A percentile compares a stretch with the other conserved stretches of the same genome.
These are phyloP conservation scores for Melitaea cinxia DNA, from an alignment of 1,140 invertebrate species.

Conservation along the genomic window DNA sequence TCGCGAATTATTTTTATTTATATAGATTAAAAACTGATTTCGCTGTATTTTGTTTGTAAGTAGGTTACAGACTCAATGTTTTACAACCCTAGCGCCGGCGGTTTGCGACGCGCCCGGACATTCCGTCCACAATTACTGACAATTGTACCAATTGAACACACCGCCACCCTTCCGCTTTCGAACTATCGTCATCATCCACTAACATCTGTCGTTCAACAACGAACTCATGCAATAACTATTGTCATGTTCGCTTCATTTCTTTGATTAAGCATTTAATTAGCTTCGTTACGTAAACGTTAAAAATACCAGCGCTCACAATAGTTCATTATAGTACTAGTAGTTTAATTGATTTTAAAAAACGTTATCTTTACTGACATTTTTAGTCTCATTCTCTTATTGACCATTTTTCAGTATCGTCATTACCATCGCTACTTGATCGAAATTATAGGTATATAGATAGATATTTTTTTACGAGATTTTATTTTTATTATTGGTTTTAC, in stretches of 20 bases:
- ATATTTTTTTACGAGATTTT: too few relatives aligned
- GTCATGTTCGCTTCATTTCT: not conserved
- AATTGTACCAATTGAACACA: constrained; percentile 78
- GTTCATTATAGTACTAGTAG: too few relatives aligned
- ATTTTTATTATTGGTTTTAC: too few relatives aligned
- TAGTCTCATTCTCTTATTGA: too few relatives aligned
- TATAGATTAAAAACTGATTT: too few relatives aligned
- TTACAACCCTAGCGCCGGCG: constrained; percentile 15
- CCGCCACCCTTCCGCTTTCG: constrained; percentile 78
- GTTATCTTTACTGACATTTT: too few relatives aligned
- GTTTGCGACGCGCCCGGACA: constrained; percentile 66
- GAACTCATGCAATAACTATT: constrained; percentile 17
- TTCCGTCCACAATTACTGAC: constrained; percentile 75
- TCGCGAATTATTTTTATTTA: too few relatives aligned
- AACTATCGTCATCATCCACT: constrained; percentile 54
- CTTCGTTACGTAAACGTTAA: too few relatives aligned
- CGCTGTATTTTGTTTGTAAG: not conserved
- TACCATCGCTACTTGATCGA: not conserved
- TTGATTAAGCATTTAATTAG: constrained; percentile 1
- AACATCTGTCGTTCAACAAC: constrained; percentile 61
- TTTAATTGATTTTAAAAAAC: too few relatives aligned
- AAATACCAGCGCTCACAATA: too few relatives aligned
- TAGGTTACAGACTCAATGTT: not conserved
- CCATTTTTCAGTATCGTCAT: not conserved
- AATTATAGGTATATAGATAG: not conserved